Evolutionary conservation across 2,888 invertebrate genomes (phyloP), one percentile per base, ranked within the genome.

Genomic region (Coremacera marginata): DNA sequence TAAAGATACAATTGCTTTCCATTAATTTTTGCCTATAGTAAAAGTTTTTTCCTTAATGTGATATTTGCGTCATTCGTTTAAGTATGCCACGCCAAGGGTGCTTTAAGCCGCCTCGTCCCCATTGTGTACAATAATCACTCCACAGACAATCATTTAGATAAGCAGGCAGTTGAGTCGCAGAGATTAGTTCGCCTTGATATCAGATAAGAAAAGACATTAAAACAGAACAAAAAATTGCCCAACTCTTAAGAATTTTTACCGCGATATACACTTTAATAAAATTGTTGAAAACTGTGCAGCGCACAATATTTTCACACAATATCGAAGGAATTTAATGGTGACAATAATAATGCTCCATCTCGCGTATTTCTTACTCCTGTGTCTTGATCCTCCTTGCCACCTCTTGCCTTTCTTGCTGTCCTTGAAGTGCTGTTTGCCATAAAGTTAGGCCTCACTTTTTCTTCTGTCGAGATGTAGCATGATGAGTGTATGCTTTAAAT

Each of bases 81-180:
- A 55, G 7, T 55, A 19, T 55, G 55, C 22, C 55, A 22, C 55
- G 22, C 55, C 55, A 19, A n/a, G 19, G 55, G 55, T 19, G 55
- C 7, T 22, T 11, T n/a, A n/a, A 19, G n/a, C 7, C 1, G 55
- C 55, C 55, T 5, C 55, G n/a, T 31, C 44, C 44, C 14, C 63
- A 31, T 31, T 11, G 51, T 27, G 14, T 7, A 25, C 49, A 51
- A 86, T 84, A 84, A 84, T 84, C 84, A 84, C 84, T 84, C 84
- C 86, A 84, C 86, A 84, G 84, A 86, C 84, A 86, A 85, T 84
- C 86, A 83, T 84, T 84, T 86, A 86, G 85, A 84, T 84, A 84
- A 86, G 84, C 85, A 85, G n/a, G 51, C 51, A 19, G n/a, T 27
- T 25, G 68, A 16, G 68, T 16, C 44, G 25, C 16, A 49, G 51